Evolutionary conservation across 1,140 invertebrate genomes (phyloP), one percentile per base, ranked within the genome.

Genomic region (Rhopalosiphum padi): DNA sequence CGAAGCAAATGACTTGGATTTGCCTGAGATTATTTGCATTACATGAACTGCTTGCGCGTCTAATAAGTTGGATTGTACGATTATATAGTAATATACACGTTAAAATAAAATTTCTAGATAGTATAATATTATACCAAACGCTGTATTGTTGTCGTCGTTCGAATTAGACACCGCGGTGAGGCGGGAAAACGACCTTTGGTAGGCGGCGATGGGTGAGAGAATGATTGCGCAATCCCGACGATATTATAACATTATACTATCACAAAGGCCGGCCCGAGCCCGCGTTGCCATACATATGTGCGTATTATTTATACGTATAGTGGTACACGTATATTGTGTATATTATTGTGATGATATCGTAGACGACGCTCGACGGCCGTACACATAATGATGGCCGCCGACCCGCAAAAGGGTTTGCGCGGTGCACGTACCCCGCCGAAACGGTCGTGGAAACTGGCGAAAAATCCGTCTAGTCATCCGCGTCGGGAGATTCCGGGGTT

Each of bases 381-480:
- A 21, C 25, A 46, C 5, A 18, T n/a, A n/a, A n/a, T 11, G 30
- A 35, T 51, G n/a, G 88, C 5, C n/a, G 41, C 43, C 9, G 86
- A 30, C 25, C 85, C 21, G n/a, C 4, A 91, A 91, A 77, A 55
- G 60, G 90, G 90, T 77, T 87, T 91, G 25, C 41, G n/a, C 11
- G 48, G n/a, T 60, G 51, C 55, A 18, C 37, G 2, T 37, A 23
- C 41, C 23, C n/a, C 51, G 1, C 18, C 25, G 25, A 43, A 91
- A 91, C 90, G 55, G 90, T 91, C 41, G 41, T 48, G 41, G 41
- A 77, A 91, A 91, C 53, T 68, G 55, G 43, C 55, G 60, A 91
- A 46, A 77, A 91, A 91, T 91, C 0, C 35, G 90, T 77, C 90
- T 41, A 91, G 37, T 91, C 90, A 91, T 91, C 25, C 11, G 41